Base-by-base conservation (phyloP, 2,888 invertebrate species). In the Tupiocoris notatus region DNA sequence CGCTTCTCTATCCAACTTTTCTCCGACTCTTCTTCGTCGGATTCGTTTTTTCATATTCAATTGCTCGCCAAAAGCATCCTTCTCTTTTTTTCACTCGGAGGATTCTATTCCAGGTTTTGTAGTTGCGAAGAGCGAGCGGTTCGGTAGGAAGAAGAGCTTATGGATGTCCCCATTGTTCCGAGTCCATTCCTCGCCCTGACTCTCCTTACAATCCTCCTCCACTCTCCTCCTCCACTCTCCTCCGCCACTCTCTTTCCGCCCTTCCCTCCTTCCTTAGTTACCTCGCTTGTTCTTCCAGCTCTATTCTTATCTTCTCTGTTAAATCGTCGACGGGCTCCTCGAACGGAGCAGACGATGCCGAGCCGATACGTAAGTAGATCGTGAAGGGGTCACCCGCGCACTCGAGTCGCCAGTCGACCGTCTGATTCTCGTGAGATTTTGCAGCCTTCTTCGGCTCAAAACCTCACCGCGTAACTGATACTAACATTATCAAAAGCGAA, bases 141-240 rank as follows among this genome's bases (percentile, higher is more conserved):
- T 39, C 39, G 39, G 39, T 39, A 3, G 39, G 39, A 39, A 39
- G 39, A 23, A 57, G 56, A 67, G 67, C 67, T 67, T 67, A 57
- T 67, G 67, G 67, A 67, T 67, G 67, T 67, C 67, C 67, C 67
- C 57, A 67, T 67, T 67, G 67, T 67, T 67, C 67, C 65, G 17
- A 22, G n/a, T 67, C 56, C 67, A n/a, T 66, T 17, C 67, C 22
- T 56, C 67, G 20, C 25, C n/a, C 17, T 24, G 17, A n/a, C 59
- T 59, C 18, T 59, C 18, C n/a, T 59, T 59, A 2, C 59, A 59
- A 3, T 23, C 18, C 22, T 67, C 20, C 20, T 67, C 17, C 56
- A 23, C 18, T 25, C 61, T 25, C 20, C 23, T 70, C 61, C 39
- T 39, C 12, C 39, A 39, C 3, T 70, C 21, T n/a, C 24, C 20